Conservation (phyloP, 2,113 vertebrate species). For the Bos javanicus region DNA sequence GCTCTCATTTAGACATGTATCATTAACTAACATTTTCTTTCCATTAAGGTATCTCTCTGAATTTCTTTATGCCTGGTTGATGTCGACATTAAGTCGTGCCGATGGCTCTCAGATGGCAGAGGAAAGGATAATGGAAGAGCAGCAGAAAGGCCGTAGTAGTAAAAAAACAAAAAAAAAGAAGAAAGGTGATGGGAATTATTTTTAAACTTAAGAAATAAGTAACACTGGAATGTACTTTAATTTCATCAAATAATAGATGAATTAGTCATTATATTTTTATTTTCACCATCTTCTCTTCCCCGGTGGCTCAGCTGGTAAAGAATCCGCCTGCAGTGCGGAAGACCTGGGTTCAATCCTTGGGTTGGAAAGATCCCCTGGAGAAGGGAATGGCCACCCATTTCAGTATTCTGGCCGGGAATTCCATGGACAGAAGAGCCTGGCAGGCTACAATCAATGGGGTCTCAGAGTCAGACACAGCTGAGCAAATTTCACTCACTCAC, state of each 20-base stretch:
- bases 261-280: background rate
- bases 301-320: background rate
- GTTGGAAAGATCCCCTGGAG: background rate
- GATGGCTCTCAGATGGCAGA: constrained; percentile 99
- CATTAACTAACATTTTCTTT: background rate
- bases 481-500: background rate
- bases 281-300: background rate
- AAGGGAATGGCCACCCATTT: background rate
- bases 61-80: constrained; percentile 98
- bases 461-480: background rate
- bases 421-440: background rate
- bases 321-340: background rate
- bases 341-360: background rate
- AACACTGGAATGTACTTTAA: background rate
- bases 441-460: background rate
- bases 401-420: background rate
- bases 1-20: background rate
- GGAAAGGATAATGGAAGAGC: constrained; percentile 96
- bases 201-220: constrained; percentile 1
- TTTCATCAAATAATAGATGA: background rate
- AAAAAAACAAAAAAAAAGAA: constrained; percentile 99
- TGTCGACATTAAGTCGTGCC: constrained; percentile 97
- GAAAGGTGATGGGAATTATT: constrained; percentile 81
- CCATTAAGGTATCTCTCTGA: constrained; percentile 94
- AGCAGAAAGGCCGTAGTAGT: constrained; percentile 96